Conservation (phyloP, 2,888 invertebrate species). For the Lasioglossum zephyrum region DNA sequence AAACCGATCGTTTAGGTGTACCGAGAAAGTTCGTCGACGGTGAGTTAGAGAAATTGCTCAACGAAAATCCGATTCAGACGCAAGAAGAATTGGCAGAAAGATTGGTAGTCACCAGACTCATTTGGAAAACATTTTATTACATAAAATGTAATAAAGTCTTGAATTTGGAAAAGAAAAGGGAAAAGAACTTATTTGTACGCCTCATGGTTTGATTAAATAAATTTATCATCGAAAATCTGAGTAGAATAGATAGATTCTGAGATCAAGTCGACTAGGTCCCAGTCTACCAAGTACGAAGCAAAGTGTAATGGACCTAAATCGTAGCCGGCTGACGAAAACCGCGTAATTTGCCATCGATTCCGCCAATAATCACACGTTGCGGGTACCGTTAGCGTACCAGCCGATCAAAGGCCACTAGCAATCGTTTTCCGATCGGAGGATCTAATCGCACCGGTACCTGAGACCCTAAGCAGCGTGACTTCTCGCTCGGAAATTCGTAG, state of each 20-base stretch:
- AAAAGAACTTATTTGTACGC: too few relatives aligned
- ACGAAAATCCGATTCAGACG: too few relatives aligned
- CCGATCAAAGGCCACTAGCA: slow-evolving; percentile 50
- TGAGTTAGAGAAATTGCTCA: too few relatives aligned
- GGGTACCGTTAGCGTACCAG: slow-evolving; percentile 62
- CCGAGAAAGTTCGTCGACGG: too few relatives aligned
- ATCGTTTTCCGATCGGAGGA: not conserved
- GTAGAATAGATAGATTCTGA: not conserved
- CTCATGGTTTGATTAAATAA: not conserved
- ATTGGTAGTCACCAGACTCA: too few relatives aligned
- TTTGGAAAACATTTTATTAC: too few relatives aligned
- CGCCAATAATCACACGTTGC: slow-evolving; percentile 58
- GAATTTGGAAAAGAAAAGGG: too few relatives aligned
- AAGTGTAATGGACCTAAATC: not conserved
- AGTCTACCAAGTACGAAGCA: not conserved
- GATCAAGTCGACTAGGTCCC: not conserved
- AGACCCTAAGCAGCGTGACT: not conserved
- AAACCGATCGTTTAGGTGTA: too few relatives aligned
- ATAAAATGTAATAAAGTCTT: too few relatives aligned
- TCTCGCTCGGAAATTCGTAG: not conserved
- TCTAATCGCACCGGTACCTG: slow-evolving; percentile 21
- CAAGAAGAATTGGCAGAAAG: too few relatives aligned
- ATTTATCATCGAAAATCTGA: not conserved
- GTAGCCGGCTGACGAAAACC: slow-evolving; percentile 21
- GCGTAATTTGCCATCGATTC: slow-evolving; percentile 31